phyloP scores from a whole-genome alignment of 2,113 vertebrate species.

The Sceloporus tristichus region DNA sequence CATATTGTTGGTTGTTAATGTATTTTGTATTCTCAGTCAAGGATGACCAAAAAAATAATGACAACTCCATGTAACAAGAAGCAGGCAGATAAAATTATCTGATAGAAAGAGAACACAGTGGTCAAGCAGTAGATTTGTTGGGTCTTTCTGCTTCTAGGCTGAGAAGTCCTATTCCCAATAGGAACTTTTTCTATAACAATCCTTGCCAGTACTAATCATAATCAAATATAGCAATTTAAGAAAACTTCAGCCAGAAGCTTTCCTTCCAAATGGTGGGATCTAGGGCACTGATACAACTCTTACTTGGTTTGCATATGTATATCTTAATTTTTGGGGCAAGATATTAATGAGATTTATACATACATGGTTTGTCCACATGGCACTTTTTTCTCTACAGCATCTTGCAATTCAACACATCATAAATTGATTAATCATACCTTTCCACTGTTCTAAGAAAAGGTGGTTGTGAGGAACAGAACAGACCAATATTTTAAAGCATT shows the following conservation, averaged over 20 bases:
- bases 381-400: not conserved
- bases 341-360: not conserved
- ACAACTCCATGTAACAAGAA: conserved; percentile 53
- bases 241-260: not conserved
- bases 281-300: not conserved
- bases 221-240: conserved; percentile 19
- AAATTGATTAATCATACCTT: not conserved
- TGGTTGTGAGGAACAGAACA: too few species aligned
- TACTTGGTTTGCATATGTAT: not conserved
- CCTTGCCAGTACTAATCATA: conserved; percentile 40
- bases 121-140: not conserved
- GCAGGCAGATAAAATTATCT: conserved; percentile 12
- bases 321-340: not conserved
- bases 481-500: too few species aligned
- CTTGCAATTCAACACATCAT: not conserved
- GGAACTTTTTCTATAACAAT: conserved; percentile 49
- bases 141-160: conserved; percentile 37
- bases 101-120: conserved; percentile 45
- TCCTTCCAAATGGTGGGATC: not conserved
- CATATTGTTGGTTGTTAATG: conserved; percentile 71
- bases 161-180: conserved; percentile 17
- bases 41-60: conserved; percentile 46
- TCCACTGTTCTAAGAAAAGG: too few species aligned
- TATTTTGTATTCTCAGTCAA: conserved; percentile 72
- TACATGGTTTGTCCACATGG: not conserved